Percentiles rank a stretch among this genome's conserved stretches.
Evolutionary conservation across 2,888 invertebrate genomes (phyloP).

Genomic region (Crematogaster levior): DNA sequence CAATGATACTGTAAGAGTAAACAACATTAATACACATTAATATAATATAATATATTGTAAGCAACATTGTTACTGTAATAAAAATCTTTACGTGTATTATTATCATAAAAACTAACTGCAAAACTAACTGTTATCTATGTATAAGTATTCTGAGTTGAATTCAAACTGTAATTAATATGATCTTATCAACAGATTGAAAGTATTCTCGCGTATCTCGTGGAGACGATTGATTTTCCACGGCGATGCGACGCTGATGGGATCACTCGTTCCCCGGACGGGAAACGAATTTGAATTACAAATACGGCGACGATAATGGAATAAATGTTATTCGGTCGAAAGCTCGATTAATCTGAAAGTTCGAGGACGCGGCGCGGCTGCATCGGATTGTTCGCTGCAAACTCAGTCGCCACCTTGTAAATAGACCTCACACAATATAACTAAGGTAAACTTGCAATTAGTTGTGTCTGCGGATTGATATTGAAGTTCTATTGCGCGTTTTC

Average conservation of each 20-base stretch:
- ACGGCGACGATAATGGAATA: conserved; percentile 70
- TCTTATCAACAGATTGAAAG: conserved; percentile 52
- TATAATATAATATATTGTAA: too few species aligned
- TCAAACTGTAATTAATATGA: conserved; percentile 42
- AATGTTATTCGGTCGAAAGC: conserved; percentile 66
- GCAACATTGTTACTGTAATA: too few species aligned
- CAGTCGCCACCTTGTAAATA: conserved; percentile 61
- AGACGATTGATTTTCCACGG: conserved; percentile 63
- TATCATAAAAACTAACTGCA: not conserved
- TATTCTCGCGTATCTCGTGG: conserved; percentile 16
- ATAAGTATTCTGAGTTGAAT: not conserved
- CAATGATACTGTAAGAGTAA: too few species aligned
- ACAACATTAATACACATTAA: too few species aligned
- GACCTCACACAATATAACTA: not conserved
- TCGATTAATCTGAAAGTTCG: conserved; percentile 67
- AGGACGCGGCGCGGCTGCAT: conserved; percentile 14
- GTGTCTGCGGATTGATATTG: not conserved
- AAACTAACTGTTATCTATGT: not conserved
- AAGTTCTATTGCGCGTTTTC: not conserved
- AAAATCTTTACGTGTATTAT: not conserved
- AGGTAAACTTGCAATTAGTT: conserved; percentile 2
- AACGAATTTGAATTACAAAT: conserved; percentile 75
- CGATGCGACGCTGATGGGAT: conserved; percentile 62
- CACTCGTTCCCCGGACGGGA: conserved; percentile 54
- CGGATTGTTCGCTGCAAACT: conserved; percentile 58